A percentile compares a stretch with the other conserved stretches of the same genome.
Evolutionary conservation across 1,140 invertebrate species (phyloP).

Genomic region (Drosophila mauritiana): DNA sequence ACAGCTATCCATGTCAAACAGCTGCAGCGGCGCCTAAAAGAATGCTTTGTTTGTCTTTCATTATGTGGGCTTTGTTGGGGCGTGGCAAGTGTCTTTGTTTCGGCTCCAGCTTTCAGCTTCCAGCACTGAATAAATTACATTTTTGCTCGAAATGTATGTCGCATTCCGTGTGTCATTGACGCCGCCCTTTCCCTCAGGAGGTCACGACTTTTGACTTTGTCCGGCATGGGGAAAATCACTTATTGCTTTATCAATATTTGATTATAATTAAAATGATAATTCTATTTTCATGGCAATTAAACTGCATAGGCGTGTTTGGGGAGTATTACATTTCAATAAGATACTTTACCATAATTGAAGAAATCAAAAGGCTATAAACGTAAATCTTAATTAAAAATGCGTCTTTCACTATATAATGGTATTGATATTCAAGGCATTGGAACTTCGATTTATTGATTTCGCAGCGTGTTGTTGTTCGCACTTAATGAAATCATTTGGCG

Average conservation of each 20-base stretch:
- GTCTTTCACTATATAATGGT: not conserved
- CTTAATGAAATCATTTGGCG: conserved; percentile 77
- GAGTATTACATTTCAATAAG: too few species aligned
- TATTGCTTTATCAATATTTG: conserved; percentile 56
- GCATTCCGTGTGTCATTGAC: conserved; percentile 52
- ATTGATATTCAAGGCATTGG: not conserved
- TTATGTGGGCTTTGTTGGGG: conserved; percentile 46
- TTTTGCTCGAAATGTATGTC: conserved; percentile 29
- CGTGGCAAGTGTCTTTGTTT: conserved; percentile 39
- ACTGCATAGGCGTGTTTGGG: not conserved
- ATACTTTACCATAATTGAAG: not conserved
- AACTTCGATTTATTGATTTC: conserved; percentile 43
- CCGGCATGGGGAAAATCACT: conserved; percentile 9
- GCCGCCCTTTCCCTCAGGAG: conserved; percentile 9
- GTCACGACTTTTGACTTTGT: conserved; percentile 28
- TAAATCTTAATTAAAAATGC: not conserved
- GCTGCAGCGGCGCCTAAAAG: conserved; percentile 60
- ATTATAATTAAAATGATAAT: not conserved
- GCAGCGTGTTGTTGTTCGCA: conserved; percentile 35
- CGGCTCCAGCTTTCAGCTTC: not conserved
- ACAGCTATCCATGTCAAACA: conserved; percentile 28
- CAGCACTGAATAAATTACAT: conserved; percentile 46
- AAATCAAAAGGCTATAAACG: not conserved
- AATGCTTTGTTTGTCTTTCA: conserved; percentile 76
- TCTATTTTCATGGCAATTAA: not conserved